phyloP scores from a whole-genome alignment of 1,140 invertebrate species.

The Physella acuta region DNA sequence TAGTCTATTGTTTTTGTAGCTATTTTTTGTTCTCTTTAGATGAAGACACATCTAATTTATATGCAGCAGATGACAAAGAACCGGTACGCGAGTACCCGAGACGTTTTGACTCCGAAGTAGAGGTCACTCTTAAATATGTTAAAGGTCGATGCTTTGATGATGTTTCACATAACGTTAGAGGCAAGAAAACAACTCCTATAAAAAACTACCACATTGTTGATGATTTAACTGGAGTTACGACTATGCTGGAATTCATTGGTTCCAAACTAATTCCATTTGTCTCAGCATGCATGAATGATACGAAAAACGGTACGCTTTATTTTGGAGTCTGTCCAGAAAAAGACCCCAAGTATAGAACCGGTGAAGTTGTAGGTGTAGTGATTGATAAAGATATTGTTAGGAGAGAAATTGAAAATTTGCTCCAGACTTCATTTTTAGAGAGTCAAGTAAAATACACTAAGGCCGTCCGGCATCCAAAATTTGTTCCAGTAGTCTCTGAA shows the following conservation, averaged over 20 bases:
- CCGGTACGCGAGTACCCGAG: conserved; percentile 1
- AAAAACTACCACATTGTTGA: conserved; percentile 9
- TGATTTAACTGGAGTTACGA: background rate
- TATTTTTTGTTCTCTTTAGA: too few species aligned
- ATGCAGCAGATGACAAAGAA: too few species aligned
- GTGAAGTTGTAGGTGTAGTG: conserved; percentile 23
- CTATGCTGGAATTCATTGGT: conserved; percentile 11
- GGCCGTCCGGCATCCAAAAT: conserved; percentile 25
- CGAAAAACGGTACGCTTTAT: conserved; percentile 32
- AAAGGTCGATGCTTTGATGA: conserved; percentile 6
- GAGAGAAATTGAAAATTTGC: conserved; percentile 12
- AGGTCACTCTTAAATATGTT: conserved; percentile 2
- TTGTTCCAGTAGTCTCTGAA: conserved; percentile 26
- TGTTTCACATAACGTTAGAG: background rate
- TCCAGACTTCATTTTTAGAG: conserved; percentile 20
- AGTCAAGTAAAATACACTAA: conserved; percentile 16
- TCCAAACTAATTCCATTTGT: conserved; percentile 26
- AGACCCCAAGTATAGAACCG: background rate
- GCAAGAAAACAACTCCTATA: background rate
- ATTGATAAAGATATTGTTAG: conserved; percentile 5
- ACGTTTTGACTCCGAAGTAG: conserved; percentile 8
- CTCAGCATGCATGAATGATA: conserved; percentile 33
- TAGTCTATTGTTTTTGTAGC: too few species aligned
- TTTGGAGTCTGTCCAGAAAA: conserved; percentile 28
- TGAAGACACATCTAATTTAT: too few species aligned